Evolutionary conservation across 2,888 invertebrate genomes (phyloP).

Genomic region (Pristionchus mayeri): DNA sequence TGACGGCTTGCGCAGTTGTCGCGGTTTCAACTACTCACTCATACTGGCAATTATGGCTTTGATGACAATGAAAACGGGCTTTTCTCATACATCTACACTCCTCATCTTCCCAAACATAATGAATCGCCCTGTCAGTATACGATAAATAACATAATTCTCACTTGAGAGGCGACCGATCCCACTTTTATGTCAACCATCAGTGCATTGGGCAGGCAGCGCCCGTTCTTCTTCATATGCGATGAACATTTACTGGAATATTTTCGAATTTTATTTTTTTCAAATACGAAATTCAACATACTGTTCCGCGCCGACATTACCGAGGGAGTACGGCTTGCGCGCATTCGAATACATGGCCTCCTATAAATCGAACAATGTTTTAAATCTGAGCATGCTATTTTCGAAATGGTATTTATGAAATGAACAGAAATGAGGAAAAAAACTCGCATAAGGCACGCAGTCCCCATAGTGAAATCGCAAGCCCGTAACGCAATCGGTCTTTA

Average conservation of each 20-base stretch:
- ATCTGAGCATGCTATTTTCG: not conserved
- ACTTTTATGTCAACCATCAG: not conserved
- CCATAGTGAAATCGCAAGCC: conserved; percentile 11
- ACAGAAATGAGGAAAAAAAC: not conserved
- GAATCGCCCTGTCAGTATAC: too few species aligned
- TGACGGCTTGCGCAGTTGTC: too few species aligned
- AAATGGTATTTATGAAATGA: not conserved
- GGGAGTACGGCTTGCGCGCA: not conserved
- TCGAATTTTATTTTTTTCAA: not conserved
- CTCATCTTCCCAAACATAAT: too few species aligned
- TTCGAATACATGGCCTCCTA: conserved; percentile 18
- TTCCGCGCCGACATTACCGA: conserved; percentile 5
- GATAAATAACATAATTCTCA: not conserved
- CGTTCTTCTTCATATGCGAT: conserved; percentile 34
- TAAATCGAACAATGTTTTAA: not conserved
- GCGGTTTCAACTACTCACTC: too few species aligned
- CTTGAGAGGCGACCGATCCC: not conserved
- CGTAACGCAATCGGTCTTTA: not conserved
- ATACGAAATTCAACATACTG: not conserved
- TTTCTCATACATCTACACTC: too few species aligned
- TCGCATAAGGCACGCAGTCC: conserved; percentile 30
- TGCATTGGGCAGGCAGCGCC: not conserved
- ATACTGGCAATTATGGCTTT: too few species aligned
- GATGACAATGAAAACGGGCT: too few species aligned
- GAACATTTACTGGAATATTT: not conserved